These are phyloP conservation scores for Drosophila prostipennis DNA, from an alignment of 2,888 invertebrate species.

Conservation along the genomic window DNA sequence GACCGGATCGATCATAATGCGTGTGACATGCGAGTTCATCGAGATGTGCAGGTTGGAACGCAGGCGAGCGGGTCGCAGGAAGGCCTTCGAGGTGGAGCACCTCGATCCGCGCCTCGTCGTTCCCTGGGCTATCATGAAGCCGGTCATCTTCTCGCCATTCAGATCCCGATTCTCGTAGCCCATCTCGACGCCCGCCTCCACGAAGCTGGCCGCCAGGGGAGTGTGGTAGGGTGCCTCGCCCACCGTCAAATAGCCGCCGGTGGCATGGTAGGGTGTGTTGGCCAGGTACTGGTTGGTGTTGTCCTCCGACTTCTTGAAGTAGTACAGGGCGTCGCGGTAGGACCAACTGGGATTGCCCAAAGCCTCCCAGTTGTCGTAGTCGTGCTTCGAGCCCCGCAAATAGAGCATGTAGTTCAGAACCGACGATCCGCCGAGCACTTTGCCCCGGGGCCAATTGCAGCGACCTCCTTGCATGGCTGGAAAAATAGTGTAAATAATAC, in stretches of 20 bases:
- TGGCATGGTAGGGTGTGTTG: conserved; percentile 91
- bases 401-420: conserved; percentile 97
- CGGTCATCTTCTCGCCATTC: conserved; percentile 93
- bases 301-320: conserved; percentile 96
- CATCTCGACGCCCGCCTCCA: conserved; percentile 92
- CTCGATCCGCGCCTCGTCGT: conserved; percentile 91
- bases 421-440: conserved; percentile 95
- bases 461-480: conserved; percentile 92
- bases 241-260: conserved; percentile 92
- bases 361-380: conserved; percentile 95
- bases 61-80: conserved; percentile 91
- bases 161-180: conserved; percentile 94
- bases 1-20: conserved; percentile 89
- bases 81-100: conserved; percentile 95
- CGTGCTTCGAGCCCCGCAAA: conserved; percentile 93
- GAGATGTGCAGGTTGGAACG: conserved; percentile 93
- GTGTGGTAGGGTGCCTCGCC: conserved; percentile 95
- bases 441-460: conserved; percentile 96
- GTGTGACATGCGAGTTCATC: conserved; percentile 92
- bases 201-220: conserved; percentile 91
- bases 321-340: conserved; percentile 90
- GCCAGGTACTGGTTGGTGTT: conserved; percentile 93
- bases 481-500: too few relatives aligned
- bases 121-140: conserved; percentile 95
- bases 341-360: conserved; percentile 96